These are phyloP conservation scores for Lemur catta DNA, from an alignment of 2,797 vertebrate genomes.

Conservation along the genomic window DNA sequence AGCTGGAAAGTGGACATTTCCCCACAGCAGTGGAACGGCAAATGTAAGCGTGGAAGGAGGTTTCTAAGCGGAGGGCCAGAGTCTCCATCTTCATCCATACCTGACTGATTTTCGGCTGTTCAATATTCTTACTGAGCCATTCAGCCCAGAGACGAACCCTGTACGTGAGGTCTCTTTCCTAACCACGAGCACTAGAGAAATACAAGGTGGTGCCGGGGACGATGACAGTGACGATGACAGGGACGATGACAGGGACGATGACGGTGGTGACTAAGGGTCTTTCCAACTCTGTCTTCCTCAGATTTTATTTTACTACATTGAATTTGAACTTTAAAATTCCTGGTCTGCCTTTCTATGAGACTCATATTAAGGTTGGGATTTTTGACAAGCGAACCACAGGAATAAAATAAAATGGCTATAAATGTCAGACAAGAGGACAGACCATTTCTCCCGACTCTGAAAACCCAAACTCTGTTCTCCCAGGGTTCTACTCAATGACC, in stretches of 20 bases:
- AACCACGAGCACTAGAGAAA: background rate
- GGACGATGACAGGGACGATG: background rate
- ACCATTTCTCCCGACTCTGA: background rate
- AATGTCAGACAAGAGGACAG: conserved; percentile 10
- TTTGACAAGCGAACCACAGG: conserved; percentile 23
- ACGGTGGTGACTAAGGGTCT: background rate
- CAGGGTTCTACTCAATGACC: background rate
- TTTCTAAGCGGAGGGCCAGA: background rate
- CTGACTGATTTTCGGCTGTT: background rate
- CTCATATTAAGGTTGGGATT: background rate
- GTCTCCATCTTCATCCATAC: background rate
- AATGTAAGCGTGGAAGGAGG: background rate
- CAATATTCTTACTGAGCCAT: background rate
- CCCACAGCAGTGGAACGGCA: background rate
- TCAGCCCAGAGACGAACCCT: background rate
- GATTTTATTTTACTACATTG: background rate
- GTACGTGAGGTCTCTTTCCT: fast-evolving
- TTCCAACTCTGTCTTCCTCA: background rate
- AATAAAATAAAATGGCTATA: conserved; percentile 26
- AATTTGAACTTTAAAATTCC: conserved; percentile 23
- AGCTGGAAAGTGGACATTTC: background rate
- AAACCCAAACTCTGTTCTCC: background rate
- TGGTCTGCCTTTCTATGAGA: background rate
- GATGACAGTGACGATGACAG: background rate
- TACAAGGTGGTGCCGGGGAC: background rate